Evolutionary conservation across 2,888 invertebrate genomes (phyloP), one percentile per base, ranked within the genome.

Genomic region (Oscheius sp.): DNA sequence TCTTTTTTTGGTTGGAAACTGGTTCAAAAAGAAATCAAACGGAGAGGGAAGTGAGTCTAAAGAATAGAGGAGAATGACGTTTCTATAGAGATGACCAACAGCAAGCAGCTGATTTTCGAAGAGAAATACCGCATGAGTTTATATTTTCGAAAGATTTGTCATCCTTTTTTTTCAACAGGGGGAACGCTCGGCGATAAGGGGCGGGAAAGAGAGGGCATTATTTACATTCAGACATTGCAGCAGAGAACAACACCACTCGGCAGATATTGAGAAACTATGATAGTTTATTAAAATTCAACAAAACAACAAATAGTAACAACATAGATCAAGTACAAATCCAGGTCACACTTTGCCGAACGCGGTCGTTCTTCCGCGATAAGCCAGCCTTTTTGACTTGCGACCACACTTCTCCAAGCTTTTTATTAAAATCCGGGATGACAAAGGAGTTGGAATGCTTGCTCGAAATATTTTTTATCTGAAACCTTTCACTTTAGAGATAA

Each of bases 401-500:
- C 69, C 61, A 63, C 6, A n/a, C 17, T 5, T 27, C 20, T 15
- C 15, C 5, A 10, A 64, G 31, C 20, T 39, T 63, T 17, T 52
- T 37, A 12, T 50, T 25, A 20, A 69, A 69, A 29, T 75, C 70
- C 15, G 69, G 58, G 15, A 74, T 31, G 46, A 76, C 55, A 63
- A 76, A 76, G 27, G 74, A 71, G 23, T 76, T 76, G 23, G 71
- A 66, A 46, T 76, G 76, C 50, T 71, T 69, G n/a, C 69, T 65
- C 12, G 71, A 70, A 27, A 70, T 71, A 34, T 53, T 29, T 1
- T 67, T 17, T 17, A 52, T 20, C 65, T 65, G 23, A 25, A 64
- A 64, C 27, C n/a, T 23, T 23, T 46, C 46, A 17, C 17, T 46
- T 46, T 50, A 4, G n/a, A n/a, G n/a, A n/a, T n/a, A n/a, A n/a